Percentiles rank a stretch among this genome's conserved stretches.
These are phyloP conservation scores for Cynocephalus volans DNA, from an alignment of 2,113 vertebrate genomes.

Conservation along the genomic window DNA sequence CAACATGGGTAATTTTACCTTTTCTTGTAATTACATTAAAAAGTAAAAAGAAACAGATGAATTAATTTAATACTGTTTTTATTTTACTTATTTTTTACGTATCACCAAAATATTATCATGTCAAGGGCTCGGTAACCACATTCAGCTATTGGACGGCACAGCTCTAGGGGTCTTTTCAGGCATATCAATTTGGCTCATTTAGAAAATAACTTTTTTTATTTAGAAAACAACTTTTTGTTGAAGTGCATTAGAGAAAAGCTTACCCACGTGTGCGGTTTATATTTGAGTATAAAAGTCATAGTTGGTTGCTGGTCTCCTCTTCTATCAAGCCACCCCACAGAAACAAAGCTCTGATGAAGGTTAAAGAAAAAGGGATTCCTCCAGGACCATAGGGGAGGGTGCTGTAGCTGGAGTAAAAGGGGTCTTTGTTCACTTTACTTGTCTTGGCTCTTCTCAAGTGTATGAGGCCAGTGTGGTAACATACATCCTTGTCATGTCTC, in stretches of 20 bases:
- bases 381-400: neutral
- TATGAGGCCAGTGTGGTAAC: neutral
- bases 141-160: neutral
- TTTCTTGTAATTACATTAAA: neutral
- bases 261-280: neutral
- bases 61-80: neutral
- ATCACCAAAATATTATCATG: neutral
- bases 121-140: neutral
- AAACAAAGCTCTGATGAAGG: neutral
- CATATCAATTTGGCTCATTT: neutral
- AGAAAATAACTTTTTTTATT: neutral
- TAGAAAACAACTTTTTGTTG: neutral
- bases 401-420: neutral
- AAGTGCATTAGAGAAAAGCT: neutral
- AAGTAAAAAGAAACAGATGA: neutral
- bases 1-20: neutral
- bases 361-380: neutral
- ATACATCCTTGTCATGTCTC: neutral
- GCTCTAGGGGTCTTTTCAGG: neutral
- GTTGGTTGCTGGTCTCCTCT: neutral
- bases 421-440: neutral
- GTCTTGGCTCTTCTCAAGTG: neutral
- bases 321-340: neutral
- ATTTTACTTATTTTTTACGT: neutral
- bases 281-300: neutral